phyloP scores from a whole-genome alignment of 2,113 vertebrate genomes.

The Tupaia chinensis region DNA sequence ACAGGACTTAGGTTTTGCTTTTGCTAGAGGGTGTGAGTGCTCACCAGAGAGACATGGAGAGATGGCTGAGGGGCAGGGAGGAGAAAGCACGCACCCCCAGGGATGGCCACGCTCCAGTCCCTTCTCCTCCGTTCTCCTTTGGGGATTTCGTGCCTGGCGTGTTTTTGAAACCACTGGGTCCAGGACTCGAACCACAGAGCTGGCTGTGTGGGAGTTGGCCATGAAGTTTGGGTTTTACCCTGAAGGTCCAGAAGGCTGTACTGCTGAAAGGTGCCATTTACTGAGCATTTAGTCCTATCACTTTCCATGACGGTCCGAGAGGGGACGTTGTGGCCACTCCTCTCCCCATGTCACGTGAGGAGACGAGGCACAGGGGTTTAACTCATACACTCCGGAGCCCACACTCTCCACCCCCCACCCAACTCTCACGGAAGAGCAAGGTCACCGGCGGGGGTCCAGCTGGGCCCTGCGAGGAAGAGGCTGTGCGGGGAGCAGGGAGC shows the following conservation, averaged over 20 bases:
- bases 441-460: too few species aligned
- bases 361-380: neutral
- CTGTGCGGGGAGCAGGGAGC: neutral
- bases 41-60: too few species aligned
- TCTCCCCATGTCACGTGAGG: conserved; percentile 12
- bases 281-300: neutral
- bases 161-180: too few species aligned
- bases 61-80: too few species aligned
- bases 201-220: too few species aligned
- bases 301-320: too few species aligned
- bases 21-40: too few species aligned
- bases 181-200: too few species aligned
- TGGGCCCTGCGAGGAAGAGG: neutral
- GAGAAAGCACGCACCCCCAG: too few species aligned
- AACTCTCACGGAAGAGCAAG: neutral
- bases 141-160: too few species aligned
- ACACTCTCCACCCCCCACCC: neutral
- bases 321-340: neutral
- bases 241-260: neutral
- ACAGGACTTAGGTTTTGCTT: neutral
- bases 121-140: too few species aligned
- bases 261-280: neutral
- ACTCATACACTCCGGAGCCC: neutral
- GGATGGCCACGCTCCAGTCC: too few species aligned
- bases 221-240: neutral